Conservation (phyloP, 2,113 vertebrate genomes). For the Donacobius atricapilla region DNA sequence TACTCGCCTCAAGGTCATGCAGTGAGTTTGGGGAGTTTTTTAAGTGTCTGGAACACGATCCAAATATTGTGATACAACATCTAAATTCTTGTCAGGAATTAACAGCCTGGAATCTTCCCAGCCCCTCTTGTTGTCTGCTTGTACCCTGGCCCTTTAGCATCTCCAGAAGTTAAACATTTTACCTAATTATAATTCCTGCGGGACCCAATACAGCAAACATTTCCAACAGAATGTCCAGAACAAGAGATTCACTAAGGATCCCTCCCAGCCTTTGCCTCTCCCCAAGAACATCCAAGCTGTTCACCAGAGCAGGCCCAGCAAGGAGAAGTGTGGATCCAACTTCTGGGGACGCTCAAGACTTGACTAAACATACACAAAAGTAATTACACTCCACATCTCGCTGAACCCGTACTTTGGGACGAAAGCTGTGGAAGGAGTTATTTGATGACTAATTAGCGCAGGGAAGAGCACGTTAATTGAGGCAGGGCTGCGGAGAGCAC, state of each 20-base stretch:
- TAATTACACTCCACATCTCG: slow-evolving; percentile 46
- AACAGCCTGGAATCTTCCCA: background rate
- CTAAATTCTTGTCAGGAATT: background rate
- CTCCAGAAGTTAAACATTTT: background rate
- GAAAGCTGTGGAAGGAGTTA: background rate
- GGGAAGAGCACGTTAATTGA: slow-evolving; percentile 17
- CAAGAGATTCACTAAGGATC: background rate
- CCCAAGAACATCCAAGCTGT: fast-evolving
- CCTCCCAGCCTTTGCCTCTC: background rate
- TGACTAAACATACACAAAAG: background rate
- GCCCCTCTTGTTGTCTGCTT: background rate
- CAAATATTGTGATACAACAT: background rate
- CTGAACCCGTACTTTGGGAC: slow-evolving; percentile 47
- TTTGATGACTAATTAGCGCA: slow-evolving; percentile 39
- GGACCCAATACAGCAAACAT: background rate
- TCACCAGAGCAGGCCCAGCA: background rate
- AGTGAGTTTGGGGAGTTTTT: background rate
- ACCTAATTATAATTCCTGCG: background rate
- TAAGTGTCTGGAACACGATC: background rate
- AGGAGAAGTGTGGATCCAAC: background rate
- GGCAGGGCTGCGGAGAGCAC: background rate
- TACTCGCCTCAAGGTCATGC: background rate
- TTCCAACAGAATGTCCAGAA: background rate
- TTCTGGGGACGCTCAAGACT: background rate
- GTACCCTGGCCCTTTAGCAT: background rate